phyloP scores from a whole-genome alignment of 2,113 vertebrate genomes.

The Orthonyx spaldingii region DNA sequence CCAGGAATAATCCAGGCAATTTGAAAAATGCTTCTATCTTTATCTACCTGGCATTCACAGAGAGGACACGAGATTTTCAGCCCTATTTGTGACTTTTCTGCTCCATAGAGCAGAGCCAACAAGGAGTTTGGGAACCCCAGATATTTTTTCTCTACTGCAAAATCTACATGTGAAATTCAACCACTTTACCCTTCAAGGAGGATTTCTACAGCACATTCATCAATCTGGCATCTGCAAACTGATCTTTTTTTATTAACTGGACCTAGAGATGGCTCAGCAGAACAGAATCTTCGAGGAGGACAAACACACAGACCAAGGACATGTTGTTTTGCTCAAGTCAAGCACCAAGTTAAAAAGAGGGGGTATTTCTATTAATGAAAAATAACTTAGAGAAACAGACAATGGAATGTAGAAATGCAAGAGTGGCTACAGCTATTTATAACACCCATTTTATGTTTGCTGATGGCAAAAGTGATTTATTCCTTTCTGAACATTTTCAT shows the following conservation, averaged over 20 bases:
- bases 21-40: background rate
- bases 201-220: background rate
- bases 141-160: background rate
- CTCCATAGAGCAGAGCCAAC: background rate
- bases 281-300: background rate
- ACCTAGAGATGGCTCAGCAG: background rate
- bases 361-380: background rate
- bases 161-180: background rate
- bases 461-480: background rate
- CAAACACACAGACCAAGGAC: background rate
- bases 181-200: background rate
- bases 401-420: background rate
- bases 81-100: background rate
- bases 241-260: background rate
- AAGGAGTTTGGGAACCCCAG: background rate
- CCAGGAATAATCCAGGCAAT: background rate
- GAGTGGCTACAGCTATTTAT: background rate
- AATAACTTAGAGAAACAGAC: background rate
- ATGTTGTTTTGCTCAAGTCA: background rate
- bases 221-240: background rate
- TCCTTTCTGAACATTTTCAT: background rate
- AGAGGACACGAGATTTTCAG: background rate
- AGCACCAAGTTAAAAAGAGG: background rate
- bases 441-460: background rate
- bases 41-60: background rate